These are phyloP conservation scores for Paralichthys olivaceus DNA, from an alignment of 2,113 vertebrate genomes.

Conservation along the genomic window DNA sequence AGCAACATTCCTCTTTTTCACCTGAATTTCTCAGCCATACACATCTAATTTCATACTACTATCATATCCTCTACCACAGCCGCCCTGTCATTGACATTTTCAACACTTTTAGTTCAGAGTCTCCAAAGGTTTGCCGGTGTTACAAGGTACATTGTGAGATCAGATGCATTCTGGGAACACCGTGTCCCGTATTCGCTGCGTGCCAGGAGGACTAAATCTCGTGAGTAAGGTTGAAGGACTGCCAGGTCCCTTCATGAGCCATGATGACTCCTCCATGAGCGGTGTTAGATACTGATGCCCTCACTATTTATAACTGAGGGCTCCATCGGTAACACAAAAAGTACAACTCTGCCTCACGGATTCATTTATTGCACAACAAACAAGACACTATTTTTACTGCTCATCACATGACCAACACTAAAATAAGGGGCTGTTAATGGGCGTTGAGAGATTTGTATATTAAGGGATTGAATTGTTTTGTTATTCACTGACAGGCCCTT, in stretches of 20 bases:
- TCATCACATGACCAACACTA: background rate
- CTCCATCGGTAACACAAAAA: background rate
- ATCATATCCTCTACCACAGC: background rate
- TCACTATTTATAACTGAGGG: background rate
- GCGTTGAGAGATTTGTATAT: background rate
- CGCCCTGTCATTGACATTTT: background rate
- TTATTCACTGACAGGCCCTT: background rate
- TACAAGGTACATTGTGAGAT: background rate
- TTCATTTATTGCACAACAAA: background rate
- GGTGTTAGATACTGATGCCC: background rate
- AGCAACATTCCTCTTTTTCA: background rate
- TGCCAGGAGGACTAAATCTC: background rate
- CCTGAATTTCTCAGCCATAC: background rate
- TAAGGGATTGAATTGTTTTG: background rate
- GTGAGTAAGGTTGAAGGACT: background rate
- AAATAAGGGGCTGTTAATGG: background rate
- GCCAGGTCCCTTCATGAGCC: background rate
- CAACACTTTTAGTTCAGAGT: background rate
- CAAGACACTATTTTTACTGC: background rate
- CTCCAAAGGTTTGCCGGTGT: background rate
- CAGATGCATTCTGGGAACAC: background rate
- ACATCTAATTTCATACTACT: background rate
- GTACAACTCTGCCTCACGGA: background rate
- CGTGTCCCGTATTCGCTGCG: background rate
- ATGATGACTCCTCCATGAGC: background rate